phyloP scores from a whole-genome alignment of 2,797 vertebrate species.

The Phoxinus dragarum region DNA sequence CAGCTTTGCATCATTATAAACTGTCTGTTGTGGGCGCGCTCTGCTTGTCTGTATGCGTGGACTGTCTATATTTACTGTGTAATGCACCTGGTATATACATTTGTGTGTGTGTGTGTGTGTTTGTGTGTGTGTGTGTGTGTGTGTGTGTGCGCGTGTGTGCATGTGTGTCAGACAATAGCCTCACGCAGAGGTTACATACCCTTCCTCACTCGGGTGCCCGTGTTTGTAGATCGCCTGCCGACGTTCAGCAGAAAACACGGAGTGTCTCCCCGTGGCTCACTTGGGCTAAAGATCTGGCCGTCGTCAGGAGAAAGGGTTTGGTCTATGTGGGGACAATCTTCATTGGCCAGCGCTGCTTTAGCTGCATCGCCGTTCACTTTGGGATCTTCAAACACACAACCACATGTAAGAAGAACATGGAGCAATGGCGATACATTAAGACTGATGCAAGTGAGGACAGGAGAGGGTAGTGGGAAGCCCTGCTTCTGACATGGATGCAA shows the following conservation, averaged over 20 bases:
- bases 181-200: conserved; percentile 80
- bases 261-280: conserved; percentile 82
- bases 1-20: conserved; percentile 37
- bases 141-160: background rate
- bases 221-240: conserved; percentile 85
- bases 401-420: conserved; percentile 88
- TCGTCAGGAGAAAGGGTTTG: conserved; percentile 90
- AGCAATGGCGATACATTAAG: conserved; percentile 48
- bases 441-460: conserved; percentile 43
- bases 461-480: conserved; percentile 8
- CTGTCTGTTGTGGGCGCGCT: conserved; percentile 60
- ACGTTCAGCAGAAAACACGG: conserved; percentile 91
- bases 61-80: conserved; percentile 19
- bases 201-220: conserved; percentile 90
- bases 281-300: conserved; percentile 87
- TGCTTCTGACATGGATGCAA: conserved; percentile 7
- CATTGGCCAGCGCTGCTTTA: conserved; percentile 90
- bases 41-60: conserved; percentile 49
- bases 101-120: background rate
- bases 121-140: background rate
- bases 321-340: conserved; percentile 94
- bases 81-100: conserved; percentile 15
- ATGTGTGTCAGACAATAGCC: conserved; percentile 7
- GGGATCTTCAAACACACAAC: conserved; percentile 93
- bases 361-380: conserved; percentile 92